A percentile compares a stretch with the other conserved stretches of the same genome.
These are phyloP conservation scores for Cavia aperea DNA, from an alignment of 2,113 vertebrate genomes.

Conservation along the genomic window DNA sequence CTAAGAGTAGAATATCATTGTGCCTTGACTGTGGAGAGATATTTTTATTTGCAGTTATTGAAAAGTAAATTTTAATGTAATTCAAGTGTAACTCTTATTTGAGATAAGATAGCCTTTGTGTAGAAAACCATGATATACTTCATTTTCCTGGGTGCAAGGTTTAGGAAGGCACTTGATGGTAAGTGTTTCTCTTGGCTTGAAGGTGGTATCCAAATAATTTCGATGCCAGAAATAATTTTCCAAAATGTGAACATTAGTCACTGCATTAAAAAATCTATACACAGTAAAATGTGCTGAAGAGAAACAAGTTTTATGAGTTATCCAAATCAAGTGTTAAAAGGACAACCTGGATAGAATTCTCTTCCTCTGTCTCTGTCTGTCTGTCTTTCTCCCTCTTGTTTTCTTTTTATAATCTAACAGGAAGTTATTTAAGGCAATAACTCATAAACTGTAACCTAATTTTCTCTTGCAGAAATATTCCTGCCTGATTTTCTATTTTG, in stretches of 20 bases:
- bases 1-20: not conserved
- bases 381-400: not conserved
- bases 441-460: not conserved
- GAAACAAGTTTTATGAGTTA: conserved; percentile 27
- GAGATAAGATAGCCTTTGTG: not conserved
- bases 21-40: not conserved
- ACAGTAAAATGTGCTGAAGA: conserved; percentile 41
- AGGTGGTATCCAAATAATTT: conserved; percentile 31
- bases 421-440: conserved; percentile 1
- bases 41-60: conserved; percentile 6
- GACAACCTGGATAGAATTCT: conserved; percentile 12
- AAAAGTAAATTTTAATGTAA: not conserved
- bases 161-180: not conserved
- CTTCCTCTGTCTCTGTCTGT: not conserved
- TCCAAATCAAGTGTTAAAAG: conserved; percentile 16
- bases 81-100: not conserved
- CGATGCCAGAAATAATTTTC: conserved; percentile 54
- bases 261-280: conserved; percentile 41
- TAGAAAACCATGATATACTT: not conserved
- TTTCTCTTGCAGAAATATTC: not conserved
- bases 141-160: not conserved
- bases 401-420: not conserved
- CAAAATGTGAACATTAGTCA: conserved; percentile 46
- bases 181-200: conserved; percentile 49
- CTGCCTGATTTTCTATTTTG: not conserved